Percentiles rank a stretch among this genome's conserved stretches.
These are phyloP conservation scores for Cyprinodon diabolis DNA, from an alignment of 2,797 vertebrate genomes.

Conservation along the genomic window DNA sequence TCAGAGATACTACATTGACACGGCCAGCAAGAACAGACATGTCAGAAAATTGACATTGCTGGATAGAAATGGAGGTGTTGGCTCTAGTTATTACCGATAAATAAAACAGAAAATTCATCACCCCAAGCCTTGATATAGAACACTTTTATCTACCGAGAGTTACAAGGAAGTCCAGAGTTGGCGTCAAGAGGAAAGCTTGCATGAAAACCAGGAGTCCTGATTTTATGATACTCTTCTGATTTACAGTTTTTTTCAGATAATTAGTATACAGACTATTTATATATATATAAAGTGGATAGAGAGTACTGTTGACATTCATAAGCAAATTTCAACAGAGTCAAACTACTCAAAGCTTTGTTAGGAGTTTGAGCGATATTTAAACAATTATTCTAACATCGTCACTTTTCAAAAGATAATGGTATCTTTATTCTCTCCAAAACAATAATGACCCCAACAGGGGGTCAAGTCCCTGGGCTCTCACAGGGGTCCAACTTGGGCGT, in stretches of 20 bases:
- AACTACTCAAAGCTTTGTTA: background rate
- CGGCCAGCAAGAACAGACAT: slow-evolving; percentile 15
- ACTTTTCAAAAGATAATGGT: too few species aligned
- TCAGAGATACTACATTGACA: slow-evolving; percentile 23
- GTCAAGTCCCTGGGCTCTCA: too few species aligned
- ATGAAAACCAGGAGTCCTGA: too few species aligned
- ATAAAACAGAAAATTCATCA: slow-evolving; percentile 10
- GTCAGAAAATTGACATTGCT: slow-evolving; percentile 4
- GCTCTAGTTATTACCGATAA: slow-evolving; percentile 7
- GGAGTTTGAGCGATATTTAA: background rate
- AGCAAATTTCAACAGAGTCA: too few species aligned
- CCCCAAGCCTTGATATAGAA: background rate
- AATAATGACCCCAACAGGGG: too few species aligned
- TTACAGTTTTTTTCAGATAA: too few species aligned
- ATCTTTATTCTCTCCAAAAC: too few species aligned
- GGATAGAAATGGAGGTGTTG: background rate
- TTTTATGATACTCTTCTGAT: too few species aligned
- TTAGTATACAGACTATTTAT: too few species aligned
- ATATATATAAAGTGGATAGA: too few species aligned
- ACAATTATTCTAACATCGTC: background rate
- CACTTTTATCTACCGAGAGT: background rate
- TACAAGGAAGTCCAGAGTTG: background rate
- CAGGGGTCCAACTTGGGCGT: too few species aligned
- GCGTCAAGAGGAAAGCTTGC: background rate
- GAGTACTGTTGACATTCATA: background rate